phyloP scores from a whole-genome alignment of 1,140 invertebrate species.

The Heliconius hewitsoni region DNA sequence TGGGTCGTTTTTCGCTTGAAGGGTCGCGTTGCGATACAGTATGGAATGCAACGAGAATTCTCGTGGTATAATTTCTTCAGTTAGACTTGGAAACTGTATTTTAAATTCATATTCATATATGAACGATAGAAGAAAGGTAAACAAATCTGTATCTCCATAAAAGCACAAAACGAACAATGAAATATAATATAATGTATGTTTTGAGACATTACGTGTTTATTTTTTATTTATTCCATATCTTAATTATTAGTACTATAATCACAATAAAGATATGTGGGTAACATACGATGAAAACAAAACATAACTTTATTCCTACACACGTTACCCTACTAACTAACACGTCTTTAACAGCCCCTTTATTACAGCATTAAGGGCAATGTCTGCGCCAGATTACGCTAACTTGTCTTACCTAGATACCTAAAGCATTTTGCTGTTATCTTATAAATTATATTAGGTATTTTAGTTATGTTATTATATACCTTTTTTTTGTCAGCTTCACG shows the following conservation, averaged over 20 bases:
- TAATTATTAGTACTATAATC: no score
- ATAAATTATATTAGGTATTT: background rate
- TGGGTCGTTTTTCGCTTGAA: background rate
- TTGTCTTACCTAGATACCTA: background rate
- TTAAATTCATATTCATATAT: background rate
- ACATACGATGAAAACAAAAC: background rate
- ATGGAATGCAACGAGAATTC: background rate
- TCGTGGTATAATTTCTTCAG: background rate
- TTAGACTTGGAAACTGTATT: background rate
- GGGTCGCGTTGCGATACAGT: constrained; percentile 8
- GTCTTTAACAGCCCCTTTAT: background rate
- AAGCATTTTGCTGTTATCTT: background rate
- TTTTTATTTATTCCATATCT: no score
- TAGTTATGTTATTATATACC: background rate
- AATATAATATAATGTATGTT: no score
- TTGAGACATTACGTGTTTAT: no score
- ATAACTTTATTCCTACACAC: background rate
- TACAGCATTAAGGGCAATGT: background rate
- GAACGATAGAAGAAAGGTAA: no score
- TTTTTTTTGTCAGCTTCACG: no score
- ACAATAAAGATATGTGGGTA: no score
- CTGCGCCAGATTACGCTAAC: background rate
- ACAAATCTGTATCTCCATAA: no score
- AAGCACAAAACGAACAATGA: no score
- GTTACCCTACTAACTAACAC: background rate